Base-by-base conservation (phyloP, 2,113 vertebrate genomes). In the Heterotilapia buettikoferi region DNA sequence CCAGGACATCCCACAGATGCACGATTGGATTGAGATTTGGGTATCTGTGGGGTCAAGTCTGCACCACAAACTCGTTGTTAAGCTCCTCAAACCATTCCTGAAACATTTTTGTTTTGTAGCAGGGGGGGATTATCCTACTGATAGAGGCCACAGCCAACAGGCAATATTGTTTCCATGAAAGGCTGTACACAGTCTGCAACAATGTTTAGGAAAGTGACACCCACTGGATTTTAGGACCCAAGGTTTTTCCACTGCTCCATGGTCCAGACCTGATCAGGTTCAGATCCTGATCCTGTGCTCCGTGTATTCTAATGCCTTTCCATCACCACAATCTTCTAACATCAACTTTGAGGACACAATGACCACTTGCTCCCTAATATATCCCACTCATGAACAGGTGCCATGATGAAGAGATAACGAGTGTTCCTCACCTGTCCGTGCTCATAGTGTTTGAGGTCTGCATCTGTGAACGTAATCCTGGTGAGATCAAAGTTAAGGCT, bases 121-220 rank as follows among this genome's bases (percentile, higher is more conserved):
- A 10, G 57, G 14, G 9, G 57, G 3, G 16, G 5, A 33, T 63
- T 63, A 63, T 63, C 59, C 59, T 63, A 9, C 59, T 11, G 59
- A 63, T 0, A 33, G 59, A 61, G 0, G 16, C 57, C 57, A 61
- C 14, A 31, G 57, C 26, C 56, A 59, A 9, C 56, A 9, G 56
- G 1, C 5, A 31, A 31, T 1, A 59, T 14, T 59, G 57, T 61
- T 29, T 61, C 57, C 26, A 61, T 31, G 57, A 59, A 59, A 63
- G 59, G 29, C 9, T 19, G 29, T 0, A 33, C 59, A 63, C 9
- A 33, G 29, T 0, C 29, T 33, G 31, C 59, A 63, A 1, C 59
- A 33, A 0, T 0, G 31, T 36, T 63, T 63, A 63, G 59, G 18
- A 12, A 63, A 0, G 31, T 63, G 31, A 63, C 59, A 36, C 59